phyloP scores from a whole-genome alignment of 2,113 vertebrate species.

The Silurus asotus region DNA sequence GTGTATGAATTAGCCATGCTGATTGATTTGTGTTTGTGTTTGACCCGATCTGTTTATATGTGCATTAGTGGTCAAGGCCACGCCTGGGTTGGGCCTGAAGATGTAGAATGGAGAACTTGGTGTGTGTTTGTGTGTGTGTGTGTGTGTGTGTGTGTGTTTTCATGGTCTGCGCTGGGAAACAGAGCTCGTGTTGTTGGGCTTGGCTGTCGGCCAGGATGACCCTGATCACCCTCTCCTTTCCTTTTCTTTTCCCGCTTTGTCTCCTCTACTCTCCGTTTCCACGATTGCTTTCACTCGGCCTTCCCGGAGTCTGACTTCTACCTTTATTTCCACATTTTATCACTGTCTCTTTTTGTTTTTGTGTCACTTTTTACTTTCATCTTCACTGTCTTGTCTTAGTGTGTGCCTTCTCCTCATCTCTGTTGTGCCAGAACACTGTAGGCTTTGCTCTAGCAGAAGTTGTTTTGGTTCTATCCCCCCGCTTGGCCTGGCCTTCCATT shows the following conservation, averaged over 20 bases:
- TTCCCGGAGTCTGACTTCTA: constrained; percentile 15
- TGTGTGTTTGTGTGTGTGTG: constrained; percentile 44
- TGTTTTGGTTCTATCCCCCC: constrained; percentile 20
- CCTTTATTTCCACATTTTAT: constrained; percentile 43
- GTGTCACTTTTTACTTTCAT: constrained; percentile 1
- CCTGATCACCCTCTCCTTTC: constrained; percentile 56
- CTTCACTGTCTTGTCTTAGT: neutral
- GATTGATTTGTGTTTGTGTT: constrained; percentile 31
- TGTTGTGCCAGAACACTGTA: neutral
- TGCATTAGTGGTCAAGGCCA: constrained; percentile 17
- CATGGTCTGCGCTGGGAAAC: constrained; percentile 59
- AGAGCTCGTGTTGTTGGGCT: constrained; percentile 59
- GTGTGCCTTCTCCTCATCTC: neutral
- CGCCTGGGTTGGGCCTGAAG: constrained; percentile 34
- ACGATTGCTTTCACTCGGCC: constrained; percentile 34
- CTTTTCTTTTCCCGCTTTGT: constrained; percentile 47
- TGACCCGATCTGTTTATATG: neutral
- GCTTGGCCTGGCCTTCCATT: constrained; percentile 50
- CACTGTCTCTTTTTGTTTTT: constrained; percentile 22
- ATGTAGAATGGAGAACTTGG: constrained; percentile 20
- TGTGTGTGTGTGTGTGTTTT: constrained; percentile 39
- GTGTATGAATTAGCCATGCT: neutral
- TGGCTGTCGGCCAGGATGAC: constrained; percentile 57
- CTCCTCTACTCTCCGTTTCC: constrained; percentile 45
- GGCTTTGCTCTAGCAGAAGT: constrained; percentile 21